These are phyloP conservation scores for Tenebrio molitor DNA, from an alignment of 1,140 invertebrate genomes.

Conservation along the genomic window DNA sequence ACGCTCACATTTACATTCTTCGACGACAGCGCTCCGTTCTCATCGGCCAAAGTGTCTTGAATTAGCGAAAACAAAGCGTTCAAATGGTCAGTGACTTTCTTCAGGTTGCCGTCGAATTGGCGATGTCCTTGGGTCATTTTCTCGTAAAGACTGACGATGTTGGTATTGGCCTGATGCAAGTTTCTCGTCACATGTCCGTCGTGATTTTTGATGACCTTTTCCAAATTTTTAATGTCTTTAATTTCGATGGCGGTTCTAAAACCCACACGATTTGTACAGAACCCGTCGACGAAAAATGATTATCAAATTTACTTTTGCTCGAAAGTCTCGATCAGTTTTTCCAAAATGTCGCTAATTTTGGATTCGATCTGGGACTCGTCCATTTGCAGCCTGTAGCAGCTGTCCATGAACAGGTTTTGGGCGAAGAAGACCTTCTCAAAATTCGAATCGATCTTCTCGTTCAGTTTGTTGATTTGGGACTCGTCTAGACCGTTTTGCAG, in stretches of 20 bases:
- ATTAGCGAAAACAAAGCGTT: slow-evolving; percentile 43
- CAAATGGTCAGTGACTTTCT: slow-evolving; percentile 41
- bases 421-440: slow-evolving; percentile 70
- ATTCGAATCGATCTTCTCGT: slow-evolving; percentile 64
- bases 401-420: slow-evolving; percentile 73
- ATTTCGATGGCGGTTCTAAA: slow-evolving; percentile 57
- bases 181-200: slow-evolving; percentile 55
- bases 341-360: slow-evolving; percentile 70
- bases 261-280: neutral
- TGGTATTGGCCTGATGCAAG: slow-evolving; percentile 53
- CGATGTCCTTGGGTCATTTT: slow-evolving; percentile 48
- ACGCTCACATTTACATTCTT: slow-evolving; percentile 11
- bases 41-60: slow-evolving; percentile 24
- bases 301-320: slow-evolving; percentile 69
- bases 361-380: slow-evolving; percentile 71
- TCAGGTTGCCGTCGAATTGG: slow-evolving; percentile 40
- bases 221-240: slow-evolving; percentile 61
- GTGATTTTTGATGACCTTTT: slow-evolving; percentile 60
- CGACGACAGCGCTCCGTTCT: slow-evolving; percentile 6
- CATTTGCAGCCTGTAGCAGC: slow-evolving; percentile 72
- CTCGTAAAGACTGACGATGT: slow-evolving; percentile 56
- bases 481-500: slow-evolving; percentile 43
- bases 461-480: slow-evolving; percentile 42
- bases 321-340: slow-evolving; percentile 72
- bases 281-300: no score